Percentiles rank a stretch among this genome's conserved stretches.
Conservation (phyloP, 2,113 vertebrate genomes). For the Chlorodrepanis virens region DNA sequence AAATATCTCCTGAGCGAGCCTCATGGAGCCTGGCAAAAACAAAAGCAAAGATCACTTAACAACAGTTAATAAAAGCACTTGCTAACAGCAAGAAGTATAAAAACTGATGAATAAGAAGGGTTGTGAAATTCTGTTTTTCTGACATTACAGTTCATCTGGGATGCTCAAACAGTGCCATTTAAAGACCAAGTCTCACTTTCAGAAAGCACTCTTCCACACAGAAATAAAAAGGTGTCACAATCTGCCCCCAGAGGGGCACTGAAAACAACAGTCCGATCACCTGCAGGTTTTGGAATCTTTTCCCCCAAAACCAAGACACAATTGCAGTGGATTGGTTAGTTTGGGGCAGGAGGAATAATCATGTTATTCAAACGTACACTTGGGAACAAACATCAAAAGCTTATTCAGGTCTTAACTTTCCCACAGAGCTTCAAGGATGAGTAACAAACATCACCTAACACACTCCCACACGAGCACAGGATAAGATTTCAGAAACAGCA, state of each 20-base stretch:
- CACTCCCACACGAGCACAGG: not conserved
- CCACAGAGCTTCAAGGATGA: slow-evolving; percentile 13
- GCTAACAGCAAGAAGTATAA: not conserved
- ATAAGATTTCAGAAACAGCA: not conserved
- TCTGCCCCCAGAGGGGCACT: not conserved
- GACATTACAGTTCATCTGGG: not conserved
- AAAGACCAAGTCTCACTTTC: not conserved
- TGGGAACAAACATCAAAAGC: slow-evolving; percentile 4
- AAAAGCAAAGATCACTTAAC: not conserved
- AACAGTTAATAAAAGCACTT: not conserved
- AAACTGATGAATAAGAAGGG: not conserved
- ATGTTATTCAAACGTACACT: not conserved
- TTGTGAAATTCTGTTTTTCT: not conserved
- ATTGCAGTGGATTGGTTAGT: not conserved
- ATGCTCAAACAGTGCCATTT: not conserved
- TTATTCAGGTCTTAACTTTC: slow-evolving; percentile 12
- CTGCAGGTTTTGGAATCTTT: not conserved
- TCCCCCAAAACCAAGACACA: not conserved
- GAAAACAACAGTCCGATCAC: not conserved
- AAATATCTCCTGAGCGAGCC: slow-evolving; percentile 95
- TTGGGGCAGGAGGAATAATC: not conserved
- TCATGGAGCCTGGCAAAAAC: slow-evolving; percentile 84
- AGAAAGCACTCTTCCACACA: not conserved
- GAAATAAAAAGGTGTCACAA: not conserved
- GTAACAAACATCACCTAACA: not conserved